Percentiles rank a stretch among this genome's conserved stretches.
These are phyloP conservation scores for Metopolophium dirhodum DNA, from an alignment of 1,140 invertebrate genomes.

Conservation along the genomic window DNA sequence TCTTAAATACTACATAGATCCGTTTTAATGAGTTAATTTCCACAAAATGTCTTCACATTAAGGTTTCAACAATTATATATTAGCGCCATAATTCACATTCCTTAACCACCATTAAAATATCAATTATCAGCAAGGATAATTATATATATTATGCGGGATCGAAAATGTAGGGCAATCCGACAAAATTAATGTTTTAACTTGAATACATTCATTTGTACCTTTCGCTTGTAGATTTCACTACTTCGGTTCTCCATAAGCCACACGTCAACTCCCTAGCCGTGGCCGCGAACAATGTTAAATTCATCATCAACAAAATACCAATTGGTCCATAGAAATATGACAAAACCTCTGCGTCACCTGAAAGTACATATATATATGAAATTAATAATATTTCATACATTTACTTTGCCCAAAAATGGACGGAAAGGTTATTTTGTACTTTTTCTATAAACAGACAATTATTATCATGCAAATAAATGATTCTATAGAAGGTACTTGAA, in stretches of 20 bases:
- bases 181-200: background rate
- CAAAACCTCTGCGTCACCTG: slow-evolving; percentile 77
- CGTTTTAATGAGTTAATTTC: background rate
- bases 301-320: slow-evolving; percentile 76
- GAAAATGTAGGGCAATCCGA: background rate
- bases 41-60: background rate
- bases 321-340: slow-evolving; percentile 84
- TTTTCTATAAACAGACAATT: background rate
- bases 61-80: background rate
- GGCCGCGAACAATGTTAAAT: slow-evolving; percentile 78
- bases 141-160: background rate
- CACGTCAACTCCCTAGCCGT: slow-evolving; percentile 84
- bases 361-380: slow-evolving; percentile 61
- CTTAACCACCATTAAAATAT: background rate
- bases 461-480: background rate
- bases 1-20: background rate
- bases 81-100: background rate
- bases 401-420: slow-evolving; percentile 29
- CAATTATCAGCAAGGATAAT: background rate
- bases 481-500: background rate
- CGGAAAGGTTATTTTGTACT: background rate
- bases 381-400: slow-evolving; percentile 31
- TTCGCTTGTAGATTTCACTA: slow-evolving; percentile 85
- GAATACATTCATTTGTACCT: slow-evolving; percentile 66
- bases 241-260: slow-evolving; percentile 84